Conservation (phyloP, 2,113 vertebrate genomes). For the Danio rerio region GRCz12tu NC_133198.1:19873501-19874000, state of each 20-base stretch:
- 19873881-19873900: conserved; percentile 85
- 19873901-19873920: conserved; percentile 76
- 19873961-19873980: conserved; percentile 78
- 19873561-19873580: not conserved
- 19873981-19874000: conserved; percentile 88
- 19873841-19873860: not conserved
- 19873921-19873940: conserved; percentile 67
- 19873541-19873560: not conserved
- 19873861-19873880: conserved; percentile 83
- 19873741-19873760: conserved; percentile 80
- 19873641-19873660: not conserved
- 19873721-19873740: conserved; percentile 82
- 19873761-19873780: conserved; percentile 75
- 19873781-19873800: conserved; percentile 66
- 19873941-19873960: conserved; percentile 84
- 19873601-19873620: no score
- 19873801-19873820: not conserved
- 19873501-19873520: conserved; percentile 82
- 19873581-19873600: no score
- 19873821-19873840: not conserved
- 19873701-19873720: conserved; percentile 81
- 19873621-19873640: no score
- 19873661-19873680: conserved; percentile 80
- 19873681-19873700: conserved; percentile 83
- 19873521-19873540: conserved; percentile 55